Evolutionary conservation across 2,113 vertebrate species (phyloP).

Genomic region (Chionodraco myersi): DNA sequence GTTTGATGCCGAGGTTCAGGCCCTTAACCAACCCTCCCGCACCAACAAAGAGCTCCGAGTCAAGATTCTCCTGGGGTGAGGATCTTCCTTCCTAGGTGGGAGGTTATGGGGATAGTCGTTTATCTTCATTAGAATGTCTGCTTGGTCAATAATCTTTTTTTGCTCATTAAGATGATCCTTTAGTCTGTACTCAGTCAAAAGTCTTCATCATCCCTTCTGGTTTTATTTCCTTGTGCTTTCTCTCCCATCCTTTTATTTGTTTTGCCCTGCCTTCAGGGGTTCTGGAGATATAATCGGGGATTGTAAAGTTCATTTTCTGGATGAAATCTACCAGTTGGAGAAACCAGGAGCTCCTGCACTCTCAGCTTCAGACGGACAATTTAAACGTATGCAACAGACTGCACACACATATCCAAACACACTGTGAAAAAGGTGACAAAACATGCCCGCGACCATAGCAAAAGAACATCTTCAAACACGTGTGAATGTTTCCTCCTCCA

Average conservation of each 20-base stretch:
- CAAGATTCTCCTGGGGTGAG: constrained; percentile 97
- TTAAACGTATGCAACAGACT: constrained; percentile 88
- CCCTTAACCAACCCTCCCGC: constrained; percentile 91
- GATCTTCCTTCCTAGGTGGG: constrained; percentile 30
- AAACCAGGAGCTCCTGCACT: constrained; percentile 91
- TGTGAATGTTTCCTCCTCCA: constrained; percentile 58
- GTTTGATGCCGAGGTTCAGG: constrained; percentile 94
- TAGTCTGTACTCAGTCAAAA: neutral
- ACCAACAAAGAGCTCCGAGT: constrained; percentile 96
- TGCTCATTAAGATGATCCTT: neutral
- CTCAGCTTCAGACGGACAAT: constrained; percentile 92
- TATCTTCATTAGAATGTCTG: neutral
- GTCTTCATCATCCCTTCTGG: neutral
- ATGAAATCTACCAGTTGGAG: constrained; percentile 98
- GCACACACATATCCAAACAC: neutral
- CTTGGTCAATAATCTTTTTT: neutral
- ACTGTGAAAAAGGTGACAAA: neutral
- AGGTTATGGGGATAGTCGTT: neutral
- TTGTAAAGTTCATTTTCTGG: constrained; percentile 92
- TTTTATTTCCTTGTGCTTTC: neutral
- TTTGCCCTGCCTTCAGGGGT: constrained; percentile 80
- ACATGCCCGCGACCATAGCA: neutral
- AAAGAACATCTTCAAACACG: neutral
- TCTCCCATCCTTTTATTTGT: neutral
- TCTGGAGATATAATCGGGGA: constrained; percentile 92